A percentile compares a stretch with the other conserved stretches of the same genome.
Evolutionary conservation across 1,140 invertebrate species (phyloP).

Genomic region (Muscidifurax raptorellus): DNA sequence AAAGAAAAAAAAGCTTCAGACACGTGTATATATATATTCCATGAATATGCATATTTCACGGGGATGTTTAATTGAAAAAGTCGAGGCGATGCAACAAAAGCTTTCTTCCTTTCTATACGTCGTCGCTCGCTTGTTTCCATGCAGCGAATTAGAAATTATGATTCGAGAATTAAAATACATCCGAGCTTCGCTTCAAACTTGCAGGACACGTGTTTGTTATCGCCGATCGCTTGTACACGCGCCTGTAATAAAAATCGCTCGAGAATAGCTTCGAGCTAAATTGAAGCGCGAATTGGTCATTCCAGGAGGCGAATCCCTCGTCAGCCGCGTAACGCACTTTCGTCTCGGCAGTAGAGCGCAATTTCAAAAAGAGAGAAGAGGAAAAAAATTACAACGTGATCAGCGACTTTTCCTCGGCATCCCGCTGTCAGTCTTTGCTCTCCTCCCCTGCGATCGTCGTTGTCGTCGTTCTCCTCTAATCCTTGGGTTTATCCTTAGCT

Average conservation of each 20-base stretch:
- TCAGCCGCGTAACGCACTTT: too few relatives aligned
- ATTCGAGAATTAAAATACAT: not conserved
- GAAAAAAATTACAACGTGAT: slow-evolving; percentile 6
- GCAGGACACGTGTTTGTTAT: too few relatives aligned
- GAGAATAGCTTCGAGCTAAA: not conserved
- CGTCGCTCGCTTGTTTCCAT: not conserved
- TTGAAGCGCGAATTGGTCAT: not conserved
- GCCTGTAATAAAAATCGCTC: too few relatives aligned
- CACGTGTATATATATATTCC: too few relatives aligned
- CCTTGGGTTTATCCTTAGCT: not conserved
- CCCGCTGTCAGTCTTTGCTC: not conserved
- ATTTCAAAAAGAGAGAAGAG: not conserved
- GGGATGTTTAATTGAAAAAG: not conserved
- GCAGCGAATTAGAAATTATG: not conserved
- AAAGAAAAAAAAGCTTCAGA: too few relatives aligned
- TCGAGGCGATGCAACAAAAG: not conserved
- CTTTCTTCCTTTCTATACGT: not conserved
- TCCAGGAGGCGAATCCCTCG: too few relatives aligned
- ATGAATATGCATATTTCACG: too few relatives aligned
- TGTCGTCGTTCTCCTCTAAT: slow-evolving; percentile 5
- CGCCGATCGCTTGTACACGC: too few relatives aligned
- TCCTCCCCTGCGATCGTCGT: not conserved
- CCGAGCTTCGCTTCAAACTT: too few relatives aligned
- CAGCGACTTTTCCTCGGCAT: slow-evolving; percentile 5
- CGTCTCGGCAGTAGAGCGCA: too few relatives aligned